These are phyloP conservation scores for Pheucticus melanocephalus DNA, from an alignment of 2,113 vertebrate species.

Conservation along the genomic window DNA sequence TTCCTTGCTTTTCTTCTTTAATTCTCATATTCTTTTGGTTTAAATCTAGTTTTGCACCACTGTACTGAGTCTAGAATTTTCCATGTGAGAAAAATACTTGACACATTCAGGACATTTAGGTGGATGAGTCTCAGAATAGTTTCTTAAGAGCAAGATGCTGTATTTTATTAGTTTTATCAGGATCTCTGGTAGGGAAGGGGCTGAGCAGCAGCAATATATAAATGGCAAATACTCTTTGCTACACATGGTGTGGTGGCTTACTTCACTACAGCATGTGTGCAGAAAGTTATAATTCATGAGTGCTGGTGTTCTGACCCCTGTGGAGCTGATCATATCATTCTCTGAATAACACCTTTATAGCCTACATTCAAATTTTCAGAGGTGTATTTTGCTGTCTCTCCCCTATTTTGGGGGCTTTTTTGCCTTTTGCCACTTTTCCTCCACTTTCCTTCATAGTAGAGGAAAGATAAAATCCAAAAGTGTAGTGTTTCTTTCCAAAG, in stretches of 20 bases:
- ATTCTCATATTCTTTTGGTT: background rate
- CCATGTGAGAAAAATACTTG: background rate
- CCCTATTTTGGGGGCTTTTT: background rate
- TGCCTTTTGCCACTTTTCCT: background rate
- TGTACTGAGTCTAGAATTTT: background rate
- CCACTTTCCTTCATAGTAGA: background rate
- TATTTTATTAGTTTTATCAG: background rate
- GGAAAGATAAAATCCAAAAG: background rate
- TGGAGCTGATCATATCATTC: background rate
- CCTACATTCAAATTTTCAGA: background rate
- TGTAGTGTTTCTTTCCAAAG: background rate
- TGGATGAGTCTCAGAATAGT: background rate
- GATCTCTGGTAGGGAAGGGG: background rate
- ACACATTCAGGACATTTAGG: background rate
- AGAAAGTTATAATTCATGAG: background rate
- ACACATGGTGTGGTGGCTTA: background rate
- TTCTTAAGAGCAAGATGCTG: background rate
- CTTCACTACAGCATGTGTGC: background rate
- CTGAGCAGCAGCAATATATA: background rate
- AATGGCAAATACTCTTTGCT: background rate
- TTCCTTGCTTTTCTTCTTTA: background rate
- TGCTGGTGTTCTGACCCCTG: background rate
- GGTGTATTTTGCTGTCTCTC: background rate
- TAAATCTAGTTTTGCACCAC: background rate
- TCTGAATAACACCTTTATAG: background rate